phyloP scores from a whole-genome alignment of 92 coral and sea anemone genomes.

The Bergia sp. region DNA sequence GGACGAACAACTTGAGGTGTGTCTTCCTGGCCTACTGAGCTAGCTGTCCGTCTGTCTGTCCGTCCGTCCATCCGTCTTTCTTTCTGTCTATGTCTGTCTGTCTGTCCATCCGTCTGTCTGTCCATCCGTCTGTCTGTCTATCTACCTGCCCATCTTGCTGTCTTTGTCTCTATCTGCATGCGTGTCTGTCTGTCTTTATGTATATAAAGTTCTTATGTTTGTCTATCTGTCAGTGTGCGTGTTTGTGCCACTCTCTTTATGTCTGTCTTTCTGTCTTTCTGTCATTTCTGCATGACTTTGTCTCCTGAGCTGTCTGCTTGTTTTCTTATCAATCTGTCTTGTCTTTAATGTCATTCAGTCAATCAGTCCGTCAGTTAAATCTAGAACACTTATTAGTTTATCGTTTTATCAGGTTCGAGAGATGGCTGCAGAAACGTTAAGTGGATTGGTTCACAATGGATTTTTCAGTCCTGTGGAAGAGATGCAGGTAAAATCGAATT shows the following conservation, averaged over 20 bases:
- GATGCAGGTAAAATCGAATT: slow-evolving; percentile 65
- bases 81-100: background rate
- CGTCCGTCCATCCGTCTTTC: background rate
- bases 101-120: background rate
- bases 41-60: background rate
- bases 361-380: background rate
- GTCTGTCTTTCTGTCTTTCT: background rate
- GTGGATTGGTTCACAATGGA: slow-evolving; percentile 92
- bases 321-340: background rate
- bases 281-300: background rate
- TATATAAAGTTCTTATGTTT: background rate
- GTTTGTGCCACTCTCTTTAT: background rate
- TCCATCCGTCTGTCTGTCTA: slow-evolving; percentile 16
- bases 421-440: slow-evolving; percentile 91
- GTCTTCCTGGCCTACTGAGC: background rate
- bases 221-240: background rate
- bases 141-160: slow-evolving; percentile 11
- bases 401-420: slow-evolving; percentile 83
- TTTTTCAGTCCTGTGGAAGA: slow-evolving; percentile 82
- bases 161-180: background rate
- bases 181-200: background rate
- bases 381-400: background rate
- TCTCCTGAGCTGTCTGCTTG: background rate
- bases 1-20: slow-evolving; percentile 94
- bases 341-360: too few species aligned